Base-by-base conservation (phyloP, 2,113 vertebrate species). In the Cryptotis parvus region DNA sequence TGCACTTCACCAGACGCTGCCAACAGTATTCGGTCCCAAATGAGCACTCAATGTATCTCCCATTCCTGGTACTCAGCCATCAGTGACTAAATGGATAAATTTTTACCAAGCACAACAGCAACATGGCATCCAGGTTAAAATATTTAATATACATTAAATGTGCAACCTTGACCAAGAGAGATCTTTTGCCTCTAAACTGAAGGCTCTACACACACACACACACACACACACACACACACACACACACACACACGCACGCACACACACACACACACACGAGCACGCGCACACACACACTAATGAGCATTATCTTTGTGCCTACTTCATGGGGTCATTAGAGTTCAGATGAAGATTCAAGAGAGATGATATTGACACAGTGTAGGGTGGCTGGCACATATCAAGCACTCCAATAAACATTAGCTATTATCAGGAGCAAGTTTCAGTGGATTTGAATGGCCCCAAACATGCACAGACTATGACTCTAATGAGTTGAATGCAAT, bases 401-500 rank as follows among this genome's bases (percentile, higher is more conserved):
- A 81, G 16, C 1, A 2, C 39, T 58, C 65, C 77, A 61, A 61
- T 35, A 93, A 86, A 88, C 39, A 84, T 15, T 33, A 31, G 55
- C 65, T 78, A 35, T 65, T 88, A 70, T 55, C 75, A 69, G 65
- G 41, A 92, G 61, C 79, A 83, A 70, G 41, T 65, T 84, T 52
- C 33, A 58, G 33, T 80, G 76, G 70, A 74, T 89, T 58, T 72
- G 78, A 94, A 80, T 29, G 85, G 43, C 73, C 83, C 91, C 55
- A 91, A 95, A 80, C 82, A 90, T 68, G 90, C 84, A 92, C 65
- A 87, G 65, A 74, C 84, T 84, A 78, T 33, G 79, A 45, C 75
- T 66, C 61, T n/a, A 75, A 4, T 31, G 39, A 75, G 58, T 68
- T 31, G 80, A 94, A 88, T 93, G 91, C 79, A 79, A 86, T 80